Base-by-base conservation (phyloP, 2,797 vertebrate genomes). In the Protonibea diacanthus region DNA sequence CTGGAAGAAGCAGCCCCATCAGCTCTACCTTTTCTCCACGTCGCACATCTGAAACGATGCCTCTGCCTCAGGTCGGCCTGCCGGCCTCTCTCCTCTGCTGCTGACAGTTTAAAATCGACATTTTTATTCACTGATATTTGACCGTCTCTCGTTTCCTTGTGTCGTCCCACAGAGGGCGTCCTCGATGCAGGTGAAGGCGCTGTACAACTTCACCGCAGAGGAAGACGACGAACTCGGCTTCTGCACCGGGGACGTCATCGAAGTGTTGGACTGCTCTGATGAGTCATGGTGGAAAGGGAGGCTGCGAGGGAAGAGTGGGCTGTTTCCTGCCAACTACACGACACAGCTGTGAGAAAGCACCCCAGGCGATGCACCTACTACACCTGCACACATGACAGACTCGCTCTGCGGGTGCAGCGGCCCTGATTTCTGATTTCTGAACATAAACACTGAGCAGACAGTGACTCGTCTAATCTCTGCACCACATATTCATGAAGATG, bases 321-420 rank as follows among this genome's bases (percentile, higher is more conserved):
- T 99, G 80, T 99, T 99, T 86, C 98, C 98, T 5, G 91, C 97
- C 63, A 99, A 99, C 92, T 99, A 99, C 0, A 97, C 97, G 4
- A 81, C 78, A 1, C 93, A 82, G 0, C 51, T 94, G 76, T 97
- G 90, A 95, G 61, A 51, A 45, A 38, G 53, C 23, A 6, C 53
- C 60, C 12, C 2, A 1, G 73, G 53, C 21, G 15, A 51, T 1
- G 60, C 56, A 25, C 44, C 51, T 18, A 42, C 21, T 38, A 1
- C 1, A 12, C 21, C 62, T 18, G 13, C 59, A 12, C 38, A 27
- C 38, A 8, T 20, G 67, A 45, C 45, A 63, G 53, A 63, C 67
- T 48, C 1, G 3, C 57, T 71, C 21, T 64, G 72, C 66, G 74
- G 38, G 40, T 29, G 83, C 23, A 5, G 6, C 14, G 0, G 55